Evolutionary conservation across 2,113 vertebrate species (phyloP), one percentile per base, ranked within the genome.

Genomic region (Grus americana): DNA sequence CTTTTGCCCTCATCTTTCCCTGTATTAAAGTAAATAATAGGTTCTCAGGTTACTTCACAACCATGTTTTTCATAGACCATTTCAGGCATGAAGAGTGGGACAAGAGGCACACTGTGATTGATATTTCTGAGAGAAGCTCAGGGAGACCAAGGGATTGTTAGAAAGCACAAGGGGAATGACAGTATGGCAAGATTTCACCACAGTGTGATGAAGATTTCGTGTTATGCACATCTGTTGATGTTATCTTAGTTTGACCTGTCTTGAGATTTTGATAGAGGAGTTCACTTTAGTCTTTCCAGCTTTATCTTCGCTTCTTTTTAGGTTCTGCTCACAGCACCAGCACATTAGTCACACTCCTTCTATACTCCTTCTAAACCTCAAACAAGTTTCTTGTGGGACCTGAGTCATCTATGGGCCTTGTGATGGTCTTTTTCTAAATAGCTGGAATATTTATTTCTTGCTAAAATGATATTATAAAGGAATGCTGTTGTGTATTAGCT

Each of bases 191-290:
- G 23, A 72, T 61, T 47, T 94, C 27, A 30, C 9, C 9, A 19
- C 0, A 1, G 34, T 79, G 8, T 1, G 4, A n/a, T 58, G 46
- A 79, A 52, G 54, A 23, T 61, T 57, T 63, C 12, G 0, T 59
- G 34, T 61, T 57, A 52, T 6, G 4, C 79, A 18, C 16, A 32
- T 83, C 30, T 78, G 15, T 42, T 70, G 30, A 55, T 74, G 27
- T 72, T 65, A 44, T 20, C 34, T 90, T 80, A 54, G 30, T 80
- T 62, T 86, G 71, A 72, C 61, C 49, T 32, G 34, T 44, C 55
- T 57, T 70, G 42, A 74, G 49, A 63, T 89, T 93, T 93, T 1
- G 6, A 38, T 86, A 68, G 42, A 55, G 32, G 27, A 78, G 10
- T 55, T 91, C 27, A 24, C 24, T 78, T 86, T 21, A 46, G 15